These are phyloP conservation scores for Suillia variegata DNA, from an alignment of 2,888 invertebrate genomes.

Conservation along the genomic window DNA sequence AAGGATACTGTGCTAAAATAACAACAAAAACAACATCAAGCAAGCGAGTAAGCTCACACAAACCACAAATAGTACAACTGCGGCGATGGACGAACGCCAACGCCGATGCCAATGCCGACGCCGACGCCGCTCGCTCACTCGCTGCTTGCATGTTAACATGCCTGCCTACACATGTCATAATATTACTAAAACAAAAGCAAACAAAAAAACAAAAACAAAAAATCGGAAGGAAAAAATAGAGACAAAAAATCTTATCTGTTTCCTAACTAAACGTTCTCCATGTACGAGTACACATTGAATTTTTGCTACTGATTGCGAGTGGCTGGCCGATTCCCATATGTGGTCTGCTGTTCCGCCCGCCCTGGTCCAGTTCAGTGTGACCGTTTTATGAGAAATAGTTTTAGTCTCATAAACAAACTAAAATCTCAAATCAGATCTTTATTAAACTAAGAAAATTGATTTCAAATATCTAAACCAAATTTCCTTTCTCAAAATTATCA, in stretches of 20 bases:
- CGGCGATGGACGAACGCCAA: too few relatives aligned
- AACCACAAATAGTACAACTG: neutral
- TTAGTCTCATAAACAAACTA: too few relatives aligned
- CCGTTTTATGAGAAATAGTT: too few relatives aligned
- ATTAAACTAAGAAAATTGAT: too few relatives aligned
- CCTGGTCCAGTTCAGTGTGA: too few relatives aligned
- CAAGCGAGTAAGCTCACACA: neutral
- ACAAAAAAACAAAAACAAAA: neutral
- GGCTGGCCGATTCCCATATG: neutral
- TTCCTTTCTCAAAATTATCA: too few relatives aligned
- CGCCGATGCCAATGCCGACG: too few relatives aligned
- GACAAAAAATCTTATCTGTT: neutral
- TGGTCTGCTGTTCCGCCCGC: neutral
- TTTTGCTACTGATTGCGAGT: neutral
- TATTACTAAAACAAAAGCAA: slow-evolving; percentile 7
- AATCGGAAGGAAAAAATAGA: neutral
- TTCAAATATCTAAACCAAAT: too few relatives aligned
- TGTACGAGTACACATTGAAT: too few relatives aligned
- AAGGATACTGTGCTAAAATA: neutral
- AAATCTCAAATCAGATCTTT: too few relatives aligned
- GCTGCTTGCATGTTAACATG: slow-evolving; percentile 10
- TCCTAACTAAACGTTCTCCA: too few relatives aligned
- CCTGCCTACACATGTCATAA: slow-evolving; percentile 13
- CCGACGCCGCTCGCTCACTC: too few relatives aligned
- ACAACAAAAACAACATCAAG: neutral